These are phyloP conservation scores for Archips xylosteana DNA, from an alignment of 2,888 invertebrate species.

Conservation along the genomic window DNA sequence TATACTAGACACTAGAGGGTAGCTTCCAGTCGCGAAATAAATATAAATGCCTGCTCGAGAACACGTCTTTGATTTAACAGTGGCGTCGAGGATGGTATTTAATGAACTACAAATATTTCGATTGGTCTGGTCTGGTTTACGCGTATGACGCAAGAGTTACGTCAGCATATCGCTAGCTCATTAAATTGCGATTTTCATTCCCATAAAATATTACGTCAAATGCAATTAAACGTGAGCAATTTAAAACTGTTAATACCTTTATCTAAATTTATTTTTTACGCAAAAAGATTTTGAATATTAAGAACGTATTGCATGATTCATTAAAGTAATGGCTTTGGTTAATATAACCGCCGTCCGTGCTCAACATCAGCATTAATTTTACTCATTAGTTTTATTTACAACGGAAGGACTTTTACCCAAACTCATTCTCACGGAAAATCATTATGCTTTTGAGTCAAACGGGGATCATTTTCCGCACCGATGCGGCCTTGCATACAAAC, in stretches of 20 bases:
- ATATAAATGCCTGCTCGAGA: no score
- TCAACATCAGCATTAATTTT: neutral
- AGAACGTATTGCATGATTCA: neutral
- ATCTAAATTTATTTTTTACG: neutral
- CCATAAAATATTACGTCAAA: no score
- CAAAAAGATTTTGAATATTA: neutral
- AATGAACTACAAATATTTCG: no score
- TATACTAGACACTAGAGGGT: no score
- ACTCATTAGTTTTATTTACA: slow-evolving; percentile 17
- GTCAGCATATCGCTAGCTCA: no score
- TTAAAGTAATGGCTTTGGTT: neutral
- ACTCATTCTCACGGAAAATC: slow-evolving; percentile 53
- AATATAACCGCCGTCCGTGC: neutral
- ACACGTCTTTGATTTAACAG: no score
- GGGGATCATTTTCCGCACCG: slow-evolving; percentile 60
- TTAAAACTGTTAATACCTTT: neutral
- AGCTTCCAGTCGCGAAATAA: no score
- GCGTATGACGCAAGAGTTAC: no score
- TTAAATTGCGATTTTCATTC: no score
- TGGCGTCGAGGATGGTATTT: no score
- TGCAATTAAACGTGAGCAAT: no score
- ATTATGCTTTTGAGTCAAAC: slow-evolving; percentile 59
- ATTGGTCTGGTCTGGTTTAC: no score
- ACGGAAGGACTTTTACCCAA: slow-evolving; percentile 20
- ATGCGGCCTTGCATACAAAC: slow-evolving; percentile 61